Percentiles rank a stretch among this genome's conserved stretches.
Conservation (phyloP, 2,888 invertebrate genomes). For the Callyntrura sp. region DNA sequence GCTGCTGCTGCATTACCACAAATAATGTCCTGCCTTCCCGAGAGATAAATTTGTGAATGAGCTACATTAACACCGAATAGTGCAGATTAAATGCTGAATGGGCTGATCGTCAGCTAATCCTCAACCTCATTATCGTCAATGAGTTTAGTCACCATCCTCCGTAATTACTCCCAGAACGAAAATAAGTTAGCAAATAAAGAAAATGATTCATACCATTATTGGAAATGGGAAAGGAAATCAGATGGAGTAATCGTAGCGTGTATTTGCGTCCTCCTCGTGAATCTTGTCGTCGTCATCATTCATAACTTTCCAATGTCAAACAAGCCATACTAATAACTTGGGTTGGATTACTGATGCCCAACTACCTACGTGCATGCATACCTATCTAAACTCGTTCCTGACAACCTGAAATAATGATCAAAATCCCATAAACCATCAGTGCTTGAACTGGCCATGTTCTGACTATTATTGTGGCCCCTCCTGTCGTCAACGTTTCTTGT, state of each 20-base stretch:
- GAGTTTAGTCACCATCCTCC: conserved; percentile 24
- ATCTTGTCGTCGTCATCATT: conserved; percentile 34
- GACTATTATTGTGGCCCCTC: background rate
- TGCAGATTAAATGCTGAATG: background rate
- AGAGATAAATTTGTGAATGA: background rate
- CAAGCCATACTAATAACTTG: conserved; percentile 17
- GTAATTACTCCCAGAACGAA: background rate
- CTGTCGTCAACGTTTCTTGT: conserved; percentile 1
- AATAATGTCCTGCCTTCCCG: background rate
- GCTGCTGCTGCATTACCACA: background rate
- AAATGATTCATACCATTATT: conserved; percentile 10
- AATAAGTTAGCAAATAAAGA: background rate
- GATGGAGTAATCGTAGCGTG: background rate
- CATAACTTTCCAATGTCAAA: conserved; percentile 53
- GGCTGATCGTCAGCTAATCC: background rate
- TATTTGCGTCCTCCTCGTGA: conserved; percentile 1
- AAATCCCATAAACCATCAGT: background rate
- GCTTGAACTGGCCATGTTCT: background rate
- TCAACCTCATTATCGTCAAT: conserved; percentile 37
- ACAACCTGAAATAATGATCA: background rate
- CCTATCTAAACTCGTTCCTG: conserved; percentile 38
- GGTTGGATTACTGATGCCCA: conserved; percentile 11
- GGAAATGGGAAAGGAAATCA: background rate
- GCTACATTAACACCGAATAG: conserved; percentile 34
- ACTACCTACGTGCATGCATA: background rate